Conservation (phyloP, 2,888 invertebrate species). For the Hirtodrosophila trivittata region DNA sequence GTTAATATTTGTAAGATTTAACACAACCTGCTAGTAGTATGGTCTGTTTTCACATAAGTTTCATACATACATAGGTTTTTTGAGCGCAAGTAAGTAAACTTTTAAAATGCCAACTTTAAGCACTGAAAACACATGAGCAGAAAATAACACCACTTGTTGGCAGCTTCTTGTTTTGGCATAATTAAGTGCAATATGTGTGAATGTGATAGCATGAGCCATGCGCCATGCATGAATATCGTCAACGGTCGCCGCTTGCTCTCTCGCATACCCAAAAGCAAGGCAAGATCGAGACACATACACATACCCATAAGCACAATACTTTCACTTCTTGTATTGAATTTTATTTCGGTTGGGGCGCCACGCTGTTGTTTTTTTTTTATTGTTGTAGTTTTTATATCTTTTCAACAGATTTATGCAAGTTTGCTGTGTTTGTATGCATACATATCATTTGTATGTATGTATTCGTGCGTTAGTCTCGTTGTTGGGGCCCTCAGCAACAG, state of each 20-base stretch:
- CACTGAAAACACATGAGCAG: conserved; percentile 20
- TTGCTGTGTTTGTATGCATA: conserved; percentile 32
- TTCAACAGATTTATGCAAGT: conserved; percentile 69
- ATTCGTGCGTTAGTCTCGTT: conserved; percentile 6
- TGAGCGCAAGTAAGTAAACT: conserved; percentile 28
- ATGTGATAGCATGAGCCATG: conserved; percentile 57
- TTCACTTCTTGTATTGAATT: conserved; percentile 77
- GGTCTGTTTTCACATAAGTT: not conserved
- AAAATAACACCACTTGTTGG: conserved; percentile 66
- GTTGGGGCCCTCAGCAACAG: conserved; percentile 65
- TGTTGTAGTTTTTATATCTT: conserved; percentile 49
- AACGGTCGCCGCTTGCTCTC: conserved; percentile 34
- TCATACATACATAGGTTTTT: conserved; percentile 6
- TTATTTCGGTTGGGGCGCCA: conserved; percentile 64
- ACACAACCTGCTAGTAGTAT: not conserved
- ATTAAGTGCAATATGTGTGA: conserved; percentile 72
- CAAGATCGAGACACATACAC: conserved; percentile 59
- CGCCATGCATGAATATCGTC: conserved; percentile 45
- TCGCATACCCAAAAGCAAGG: conserved; percentile 58
- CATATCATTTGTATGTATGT: conserved; percentile 1
- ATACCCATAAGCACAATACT: conserved; percentile 59
- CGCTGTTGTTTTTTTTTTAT: conserved; percentile 43
- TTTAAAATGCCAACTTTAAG: conserved; percentile 54
- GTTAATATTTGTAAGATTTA: conserved; percentile 6
- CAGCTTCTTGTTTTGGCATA: conserved; percentile 58